Percentiles rank a stretch among this genome's conserved stretches.
Evolutionary conservation across 2,113 vertebrate species (phyloP).

Genomic region (Scortum barcoo): DNA sequence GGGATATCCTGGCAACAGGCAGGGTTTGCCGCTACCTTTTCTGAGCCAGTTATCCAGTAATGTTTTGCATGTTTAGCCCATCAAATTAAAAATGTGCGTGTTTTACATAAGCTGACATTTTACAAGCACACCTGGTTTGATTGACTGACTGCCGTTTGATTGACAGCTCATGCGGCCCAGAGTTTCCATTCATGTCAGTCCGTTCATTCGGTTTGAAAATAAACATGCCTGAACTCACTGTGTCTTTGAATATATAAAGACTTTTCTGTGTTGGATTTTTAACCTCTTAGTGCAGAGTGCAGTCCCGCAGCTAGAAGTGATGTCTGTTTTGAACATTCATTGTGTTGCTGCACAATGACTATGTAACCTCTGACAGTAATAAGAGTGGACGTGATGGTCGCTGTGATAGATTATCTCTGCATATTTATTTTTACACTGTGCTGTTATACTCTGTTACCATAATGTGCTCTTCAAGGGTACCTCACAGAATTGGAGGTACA

Average conservation of each 20-base stretch:
- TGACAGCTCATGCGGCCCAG: not conserved
- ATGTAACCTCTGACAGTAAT: conserved; percentile 3
- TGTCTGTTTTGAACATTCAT: not conserved
- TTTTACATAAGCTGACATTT: not conserved
- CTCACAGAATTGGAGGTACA: not conserved
- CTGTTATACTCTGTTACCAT: not conserved
- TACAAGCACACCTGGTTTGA: not conserved
- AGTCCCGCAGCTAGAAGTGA: not conserved
- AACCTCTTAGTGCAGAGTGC: not conserved
- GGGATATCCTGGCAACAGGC: not conserved
- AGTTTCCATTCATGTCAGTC: not conserved
- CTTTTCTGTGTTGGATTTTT: not conserved
- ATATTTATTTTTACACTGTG: conserved; percentile 7
- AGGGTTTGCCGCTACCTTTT: not conserved
- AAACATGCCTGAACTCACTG: too few relatives aligned
- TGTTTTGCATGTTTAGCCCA: not conserved
- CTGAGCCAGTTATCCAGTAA: not conserved
- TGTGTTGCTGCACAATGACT: conserved; percentile 5
- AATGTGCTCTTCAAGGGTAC: not conserved
- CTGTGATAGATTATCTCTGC: conserved; percentile 14
- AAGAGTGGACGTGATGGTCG: not conserved
- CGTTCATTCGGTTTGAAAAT: not conserved
- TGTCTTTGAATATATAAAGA: not conserved
- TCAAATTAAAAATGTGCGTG: not conserved
- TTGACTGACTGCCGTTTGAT: not conserved